Evolutionary conservation across 2,113 vertebrate genomes (phyloP), one percentile per base, ranked within the genome.

Genomic region (Chlorodrepanis virens): DNA sequence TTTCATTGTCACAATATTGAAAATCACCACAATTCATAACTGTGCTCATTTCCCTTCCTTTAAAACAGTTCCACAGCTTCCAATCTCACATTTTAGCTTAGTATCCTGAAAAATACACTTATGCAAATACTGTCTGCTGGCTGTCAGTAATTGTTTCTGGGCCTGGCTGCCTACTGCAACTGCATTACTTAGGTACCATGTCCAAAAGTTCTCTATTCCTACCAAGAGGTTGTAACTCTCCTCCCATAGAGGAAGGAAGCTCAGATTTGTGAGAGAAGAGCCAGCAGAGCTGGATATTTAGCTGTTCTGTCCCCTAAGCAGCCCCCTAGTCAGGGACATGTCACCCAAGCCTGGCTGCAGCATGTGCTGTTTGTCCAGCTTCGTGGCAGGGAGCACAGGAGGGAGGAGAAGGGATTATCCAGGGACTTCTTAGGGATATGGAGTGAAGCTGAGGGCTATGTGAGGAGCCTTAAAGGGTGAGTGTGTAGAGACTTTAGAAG

Each of bases 11-110:
- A 89, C 70, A 91, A 64, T 87, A 93, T 84, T 94, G 93, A 92
- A 94, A 95, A 94, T 81, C 78, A 93, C 74, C 74, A 80, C 83
- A 89, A 84, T 95, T 95, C 87, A 91, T 95, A 95, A 87, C 83
- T 19, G 1, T 82, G 69, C 77, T 94, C 89, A 69, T 92, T 87
- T 95, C 76, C 65, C 44, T 85, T 94, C 61, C 77, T 87, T 94
- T 89, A 84, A 85, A 95, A 78, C 65, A 87, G 31, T 87, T 92
- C 76, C 77, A 71, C 27, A 84, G 72, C 49, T 87, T 97, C 56
- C 89, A 92, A 44, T 82, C 82, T 67, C 60, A 57, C 65, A 79
- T 86, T 92, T 93, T 92, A 86, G 87, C 87, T 94, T 79, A 79
- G 93, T 60, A 56, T 64, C 27, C 80, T 90, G 86, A 93, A 90